A percentile compares a stretch with the other conserved stretches of the same genome.
Conservation (phyloP, 2,797 vertebrate species). For the Knipowitschia caucasica region DNA sequence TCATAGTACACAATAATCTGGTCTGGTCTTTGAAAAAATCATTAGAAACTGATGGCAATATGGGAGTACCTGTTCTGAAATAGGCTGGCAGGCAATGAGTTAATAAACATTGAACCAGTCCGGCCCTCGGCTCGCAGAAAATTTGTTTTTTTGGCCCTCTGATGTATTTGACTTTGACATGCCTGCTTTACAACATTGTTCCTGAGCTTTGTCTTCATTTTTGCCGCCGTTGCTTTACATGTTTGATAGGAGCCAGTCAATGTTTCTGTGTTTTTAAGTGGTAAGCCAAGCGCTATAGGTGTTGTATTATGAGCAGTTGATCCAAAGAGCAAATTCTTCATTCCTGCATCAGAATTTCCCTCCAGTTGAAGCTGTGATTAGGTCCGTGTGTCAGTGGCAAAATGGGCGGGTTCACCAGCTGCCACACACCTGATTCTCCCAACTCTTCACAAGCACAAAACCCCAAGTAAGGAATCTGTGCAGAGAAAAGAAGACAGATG, state of each 20-base stretch:
- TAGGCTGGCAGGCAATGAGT: too few species aligned
- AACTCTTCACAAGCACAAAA: constrained; percentile 96
- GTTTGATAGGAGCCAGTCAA: constrained; percentile 45
- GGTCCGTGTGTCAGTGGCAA: constrained; percentile 96
- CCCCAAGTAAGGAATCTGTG: constrained; percentile 95
- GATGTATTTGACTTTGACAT: too few species aligned
- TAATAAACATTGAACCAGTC: too few species aligned
- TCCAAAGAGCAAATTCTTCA: constrained; percentile 49
- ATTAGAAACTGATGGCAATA: too few species aligned
- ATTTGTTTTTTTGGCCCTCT: too few species aligned
- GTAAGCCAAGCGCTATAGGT: constrained; percentile 38
- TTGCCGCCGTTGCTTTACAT: constrained; percentile 45
- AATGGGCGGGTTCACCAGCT: constrained; percentile 95
- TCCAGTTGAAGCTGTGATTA: constrained; percentile 98
- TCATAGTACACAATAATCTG: too few species aligned
- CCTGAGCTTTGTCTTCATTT: constrained; percentile 54
- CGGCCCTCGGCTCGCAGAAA: too few species aligned
- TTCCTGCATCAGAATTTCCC: constrained; percentile 92
- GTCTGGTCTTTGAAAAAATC: too few species aligned
- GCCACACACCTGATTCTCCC: constrained; percentile 93
- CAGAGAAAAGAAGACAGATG: constrained; percentile 30
- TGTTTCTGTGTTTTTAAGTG: constrained; percentile 37
- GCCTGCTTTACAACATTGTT: constrained; percentile 36
- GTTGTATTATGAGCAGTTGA: constrained; percentile 52
- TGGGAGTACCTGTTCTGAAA: too few species aligned